Evolutionary conservation across 2,797 vertebrate species (phyloP).

Genomic region (Mionectes olivaceus): DNA sequence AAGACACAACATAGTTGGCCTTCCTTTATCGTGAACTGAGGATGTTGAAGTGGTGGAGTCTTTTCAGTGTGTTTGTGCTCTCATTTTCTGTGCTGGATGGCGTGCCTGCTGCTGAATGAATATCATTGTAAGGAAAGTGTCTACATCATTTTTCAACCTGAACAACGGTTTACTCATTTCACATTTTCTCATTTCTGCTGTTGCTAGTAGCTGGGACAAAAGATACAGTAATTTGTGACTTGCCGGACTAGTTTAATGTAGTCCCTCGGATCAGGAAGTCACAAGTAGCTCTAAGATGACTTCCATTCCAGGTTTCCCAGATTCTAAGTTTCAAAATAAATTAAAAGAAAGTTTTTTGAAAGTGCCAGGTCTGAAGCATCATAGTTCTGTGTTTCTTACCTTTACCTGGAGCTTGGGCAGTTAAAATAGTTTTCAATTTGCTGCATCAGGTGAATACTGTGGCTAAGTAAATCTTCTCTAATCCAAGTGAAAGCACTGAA

Average conservation of each 20-base stretch:
- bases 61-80: neutral
- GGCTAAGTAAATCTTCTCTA: neutral
- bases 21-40: neutral
- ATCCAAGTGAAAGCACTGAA: neutral
- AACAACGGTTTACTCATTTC: neutral
- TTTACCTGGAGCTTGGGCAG: neutral
- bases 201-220: neutral
- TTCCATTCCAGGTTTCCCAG: neutral
- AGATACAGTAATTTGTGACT: neutral
- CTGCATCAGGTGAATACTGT: neutral
- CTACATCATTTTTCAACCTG: neutral
- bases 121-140: neutral
- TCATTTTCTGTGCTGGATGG: neutral
- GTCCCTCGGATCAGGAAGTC: neutral
- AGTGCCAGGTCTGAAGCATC: neutral
- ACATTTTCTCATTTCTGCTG: neutral
- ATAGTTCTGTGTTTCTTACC: neutral
- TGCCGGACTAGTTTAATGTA: neutral
- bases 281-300: neutral
- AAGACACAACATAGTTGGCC: neutral
- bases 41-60: neutral
- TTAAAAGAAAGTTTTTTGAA: neutral
- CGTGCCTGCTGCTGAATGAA: neutral
- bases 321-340: neutral
- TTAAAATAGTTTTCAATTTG: neutral